Percentiles rank a stretch among this genome's conserved stretches.
Conservation (phyloP, 2,888 invertebrate species). For the Halictus quadricinctus region DNA sequence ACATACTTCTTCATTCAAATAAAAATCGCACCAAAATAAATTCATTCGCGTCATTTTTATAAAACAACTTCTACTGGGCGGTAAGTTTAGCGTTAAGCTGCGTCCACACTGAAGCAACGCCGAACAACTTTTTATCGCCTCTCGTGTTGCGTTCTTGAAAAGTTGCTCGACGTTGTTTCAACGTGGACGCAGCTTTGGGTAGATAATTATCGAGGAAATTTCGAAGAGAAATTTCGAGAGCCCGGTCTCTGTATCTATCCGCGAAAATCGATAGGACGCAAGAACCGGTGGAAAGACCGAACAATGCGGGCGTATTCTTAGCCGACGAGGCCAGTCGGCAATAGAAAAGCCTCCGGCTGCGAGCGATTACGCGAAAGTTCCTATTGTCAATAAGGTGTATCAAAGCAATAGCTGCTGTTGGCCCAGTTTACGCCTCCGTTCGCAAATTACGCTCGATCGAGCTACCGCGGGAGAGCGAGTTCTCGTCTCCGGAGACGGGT, state of each 20-base stretch:
- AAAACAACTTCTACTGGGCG: not conserved
- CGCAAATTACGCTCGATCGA: conserved; percentile 30
- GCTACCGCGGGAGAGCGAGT: not conserved
- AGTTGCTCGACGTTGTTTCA: not conserved
- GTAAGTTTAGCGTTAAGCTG: not conserved
- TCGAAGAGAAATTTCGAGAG: not conserved
- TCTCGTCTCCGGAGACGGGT: not conserved
- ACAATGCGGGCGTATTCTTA: conserved; percentile 22
- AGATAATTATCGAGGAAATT: not conserved
- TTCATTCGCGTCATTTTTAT: not conserved
- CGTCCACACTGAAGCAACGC: not conserved
- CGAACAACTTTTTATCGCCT: too few species aligned
- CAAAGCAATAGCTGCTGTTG: conserved; percentile 21
- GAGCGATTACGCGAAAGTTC: conserved; percentile 20
- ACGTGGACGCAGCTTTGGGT: not conserved
- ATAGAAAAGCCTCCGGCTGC: conserved; percentile 14
- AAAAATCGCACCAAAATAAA: too few species aligned
- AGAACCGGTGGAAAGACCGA: conserved; percentile 10
- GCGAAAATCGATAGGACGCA: not conserved
- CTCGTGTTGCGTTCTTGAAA: not conserved
- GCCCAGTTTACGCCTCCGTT: conserved; percentile 29
- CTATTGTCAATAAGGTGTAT: conserved; percentile 25
- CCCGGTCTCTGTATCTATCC: not conserved
- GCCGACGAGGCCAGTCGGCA: conserved; percentile 9
- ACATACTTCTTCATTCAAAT: too few species aligned